phyloP scores from a whole-genome alignment of 2,113 vertebrate genomes.

The Apteryx mantelli region DNA sequence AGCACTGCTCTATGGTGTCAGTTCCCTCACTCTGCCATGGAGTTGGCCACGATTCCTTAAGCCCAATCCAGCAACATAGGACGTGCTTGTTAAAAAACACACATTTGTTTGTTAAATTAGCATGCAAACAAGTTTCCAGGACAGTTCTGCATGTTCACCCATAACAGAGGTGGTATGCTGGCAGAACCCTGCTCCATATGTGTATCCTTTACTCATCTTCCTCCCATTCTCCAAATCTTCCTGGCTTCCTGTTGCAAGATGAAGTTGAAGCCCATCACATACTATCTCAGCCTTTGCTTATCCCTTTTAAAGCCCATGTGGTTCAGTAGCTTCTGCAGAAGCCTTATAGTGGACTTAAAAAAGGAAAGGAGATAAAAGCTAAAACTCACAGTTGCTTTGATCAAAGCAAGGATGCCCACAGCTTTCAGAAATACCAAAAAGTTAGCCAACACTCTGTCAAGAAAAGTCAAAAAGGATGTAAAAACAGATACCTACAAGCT shows the following conservation, averaged over 20 bases:
- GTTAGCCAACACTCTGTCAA: not conserved
- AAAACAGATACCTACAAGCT: not conserved
- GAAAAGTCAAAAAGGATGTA: not conserved
- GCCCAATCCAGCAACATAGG: not conserved
- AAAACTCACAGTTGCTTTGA: not conserved
- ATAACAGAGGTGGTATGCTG: not conserved
- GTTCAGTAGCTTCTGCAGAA: not conserved
- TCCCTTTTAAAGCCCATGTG: not conserved
- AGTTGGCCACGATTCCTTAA: not conserved
- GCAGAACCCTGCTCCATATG: not conserved
- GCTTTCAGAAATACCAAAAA: not conserved
- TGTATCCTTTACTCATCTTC: accelerated
- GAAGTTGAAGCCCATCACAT: not conserved
- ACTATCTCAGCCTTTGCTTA: not conserved
- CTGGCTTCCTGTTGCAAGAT: not conserved
- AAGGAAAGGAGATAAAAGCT: not conserved
- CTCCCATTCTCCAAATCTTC: not conserved
- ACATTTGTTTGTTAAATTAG: not conserved
- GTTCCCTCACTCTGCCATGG: accelerated
- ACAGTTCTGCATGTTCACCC: not conserved
- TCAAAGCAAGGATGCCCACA: not conserved
- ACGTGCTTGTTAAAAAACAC: accelerated
- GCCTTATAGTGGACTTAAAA: not conserved
- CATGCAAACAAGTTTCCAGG: not conserved
- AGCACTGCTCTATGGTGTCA: accelerated